phyloP scores from a whole-genome alignment of 2,797 vertebrate genomes.

The Diceros bicornis region DNA sequence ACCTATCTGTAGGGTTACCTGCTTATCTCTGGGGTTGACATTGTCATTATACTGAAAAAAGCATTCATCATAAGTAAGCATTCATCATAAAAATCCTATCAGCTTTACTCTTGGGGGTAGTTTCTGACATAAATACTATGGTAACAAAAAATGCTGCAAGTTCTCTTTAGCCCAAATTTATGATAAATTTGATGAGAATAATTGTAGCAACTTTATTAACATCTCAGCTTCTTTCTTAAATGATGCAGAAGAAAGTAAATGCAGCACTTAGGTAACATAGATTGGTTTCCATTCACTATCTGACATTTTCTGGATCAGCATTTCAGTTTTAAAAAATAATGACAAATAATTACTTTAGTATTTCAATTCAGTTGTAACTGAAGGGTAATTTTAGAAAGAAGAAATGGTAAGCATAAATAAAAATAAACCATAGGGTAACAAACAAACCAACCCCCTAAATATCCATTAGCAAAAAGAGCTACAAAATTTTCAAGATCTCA shows the following conservation, averaged over 20 bases:
- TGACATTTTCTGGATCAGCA: constrained; percentile 70
- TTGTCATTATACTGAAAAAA: background rate
- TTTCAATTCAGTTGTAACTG: constrained; percentile 68
- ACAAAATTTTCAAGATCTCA: constrained; percentile 69
- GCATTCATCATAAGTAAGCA: background rate
- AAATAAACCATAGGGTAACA: background rate
- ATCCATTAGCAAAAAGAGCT: constrained; percentile 66
- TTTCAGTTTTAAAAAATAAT: constrained; percentile 69
- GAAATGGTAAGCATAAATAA: constrained; percentile 2
- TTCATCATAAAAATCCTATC: background rate
- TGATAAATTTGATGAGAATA: background rate
- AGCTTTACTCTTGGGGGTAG: constrained; percentile 18
- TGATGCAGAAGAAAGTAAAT: constrained; percentile 79
- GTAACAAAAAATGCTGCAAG: background rate
- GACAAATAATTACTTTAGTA: constrained; percentile 67
- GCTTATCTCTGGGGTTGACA: background rate
- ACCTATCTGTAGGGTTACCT: background rate
- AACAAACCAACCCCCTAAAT: constrained; percentile 36
- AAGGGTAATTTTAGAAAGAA: constrained; percentile 68
- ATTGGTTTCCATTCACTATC: constrained; percentile 74
- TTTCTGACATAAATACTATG: constrained; percentile 15
- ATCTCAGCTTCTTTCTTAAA: constrained; percentile 17
- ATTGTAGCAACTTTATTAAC: background rate
- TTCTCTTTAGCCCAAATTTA: background rate
- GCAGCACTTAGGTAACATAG: constrained; percentile 76